These are phyloP conservation scores for Syngnathus scovelli DNA, from an alignment of 2,113 vertebrate species.

Conservation along the genomic window DNA sequence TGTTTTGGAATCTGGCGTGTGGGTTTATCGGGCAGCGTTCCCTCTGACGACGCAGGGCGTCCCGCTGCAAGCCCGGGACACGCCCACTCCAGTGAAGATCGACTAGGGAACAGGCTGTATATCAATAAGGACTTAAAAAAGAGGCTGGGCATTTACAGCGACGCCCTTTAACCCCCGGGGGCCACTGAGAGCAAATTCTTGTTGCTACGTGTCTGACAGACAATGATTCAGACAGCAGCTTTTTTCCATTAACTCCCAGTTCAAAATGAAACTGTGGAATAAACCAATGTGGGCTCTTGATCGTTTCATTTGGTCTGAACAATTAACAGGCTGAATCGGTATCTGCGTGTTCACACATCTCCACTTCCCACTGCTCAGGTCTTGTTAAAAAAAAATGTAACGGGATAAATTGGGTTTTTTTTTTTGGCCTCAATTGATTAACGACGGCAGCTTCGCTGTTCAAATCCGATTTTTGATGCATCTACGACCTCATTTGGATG, in stretches of 20 bases:
- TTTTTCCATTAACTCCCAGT: constrained; percentile 2
- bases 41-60: constrained; percentile 28
- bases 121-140: constrained; percentile 73
- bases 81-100: constrained; percentile 45
- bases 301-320: neutral
- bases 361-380: neutral
- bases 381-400: no score
- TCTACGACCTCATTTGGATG: neutral
- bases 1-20: constrained; percentile 45
- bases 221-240: constrained; percentile 31
- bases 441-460: neutral
- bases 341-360: neutral
- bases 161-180: constrained; percentile 60
- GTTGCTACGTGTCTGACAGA: constrained; percentile 60
- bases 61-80: constrained; percentile 26
- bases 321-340: no score
- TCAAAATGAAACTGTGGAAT: constrained; percentile 5
- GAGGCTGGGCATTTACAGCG: constrained; percentile 57
- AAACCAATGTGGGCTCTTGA: neutral
- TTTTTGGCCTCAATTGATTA: neutral
- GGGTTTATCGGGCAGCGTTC: constrained; percentile 36
- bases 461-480: neutral
- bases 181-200: constrained; percentile 56
- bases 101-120: constrained; percentile 61
- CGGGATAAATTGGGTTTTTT: neutral